A percentile compares a stretch with the other conserved stretches of the same genome.
Evolutionary conservation across 2,888 invertebrate species (phyloP).

Genomic region (Sarcophaga variegata): DNA sequence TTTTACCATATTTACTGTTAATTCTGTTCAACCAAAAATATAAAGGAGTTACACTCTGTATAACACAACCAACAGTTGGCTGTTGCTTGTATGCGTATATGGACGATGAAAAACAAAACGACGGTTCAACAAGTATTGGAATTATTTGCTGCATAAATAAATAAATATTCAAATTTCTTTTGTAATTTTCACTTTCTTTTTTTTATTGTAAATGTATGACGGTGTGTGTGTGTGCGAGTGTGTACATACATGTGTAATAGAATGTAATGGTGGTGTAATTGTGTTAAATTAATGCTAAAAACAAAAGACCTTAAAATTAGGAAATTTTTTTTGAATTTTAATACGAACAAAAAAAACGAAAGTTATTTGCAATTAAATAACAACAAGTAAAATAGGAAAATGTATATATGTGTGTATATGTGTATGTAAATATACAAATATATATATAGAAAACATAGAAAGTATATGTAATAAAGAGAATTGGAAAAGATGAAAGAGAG

Average conservation of each 20-base stretch:
- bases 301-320: too few relatives aligned
- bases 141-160: not conserved
- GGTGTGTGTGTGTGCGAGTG: too few relatives aligned
- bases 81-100: slow-evolving; percentile 60
- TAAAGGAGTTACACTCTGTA: slow-evolving; percentile 19
- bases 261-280: too few relatives aligned
- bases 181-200: not conserved
- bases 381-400: too few relatives aligned
- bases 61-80: slow-evolving; percentile 61
- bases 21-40: slow-evolving; percentile 2
- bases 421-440: not conserved
- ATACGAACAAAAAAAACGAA: too few relatives aligned
- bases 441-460: slow-evolving; percentile 59
- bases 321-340: too few relatives aligned
- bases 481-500: slow-evolving; percentile 4
- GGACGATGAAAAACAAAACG: not conserved
- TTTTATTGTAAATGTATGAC: not conserved
- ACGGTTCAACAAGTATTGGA: not conserved
- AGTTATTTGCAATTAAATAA: too few relatives aligned
- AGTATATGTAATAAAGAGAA: slow-evolving; percentile 16
- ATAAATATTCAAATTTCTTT: not conserved
- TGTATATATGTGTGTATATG: not conserved
- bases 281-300: too few relatives aligned
- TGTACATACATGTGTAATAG: too few relatives aligned
- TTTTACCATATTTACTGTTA: not conserved